Base-by-base conservation (phyloP, 2,888 invertebrate genomes). In the Eupsilia transversa region DNA sequence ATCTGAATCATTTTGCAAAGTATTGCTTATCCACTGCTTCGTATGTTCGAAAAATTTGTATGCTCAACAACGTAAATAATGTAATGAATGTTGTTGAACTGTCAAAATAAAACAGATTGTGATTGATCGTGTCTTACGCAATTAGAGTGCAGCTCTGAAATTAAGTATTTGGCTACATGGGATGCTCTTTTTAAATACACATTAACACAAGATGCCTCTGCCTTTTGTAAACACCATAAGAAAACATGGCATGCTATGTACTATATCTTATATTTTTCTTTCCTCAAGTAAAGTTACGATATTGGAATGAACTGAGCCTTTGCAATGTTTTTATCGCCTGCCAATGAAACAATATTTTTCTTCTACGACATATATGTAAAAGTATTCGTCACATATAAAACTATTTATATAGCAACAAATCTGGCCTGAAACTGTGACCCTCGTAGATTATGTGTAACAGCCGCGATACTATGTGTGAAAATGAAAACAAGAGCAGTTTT, bases 401-500 rank as follows among this genome's bases (percentile, higher is more conserved):
- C 52, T 63, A 75, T 41, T 60, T n/a, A 60, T 65, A 41, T 72
- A 54, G 68, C 52, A 75, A 75, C 80, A 63, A 59, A 49, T 57
- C 54, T 69, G 68, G 46, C 75, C 71, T 71, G n/a, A n/a, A n/a
- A n/a, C n/a, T n/a, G 41, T 81, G 84, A 72, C 73, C 61, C 63
- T 67, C 23, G 30, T 12, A 78, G 57, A 81, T 73, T 71, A 46
- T 30, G 52, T 38, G 17, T 49, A 67, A 49, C 61, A 33, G 41
- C 41, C 63, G 63, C 43, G 59, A 64, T 66, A 63, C 71, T 35
- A 59, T 23, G 67, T 72, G 63, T 71, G 23, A 77, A 86, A 84
- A 80, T 68, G 2, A 86, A 87, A 79, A 85, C 83, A 66, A 77
- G 69, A 80, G 77, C 70, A 80, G 54, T 76, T 87, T 89, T 90